Base-by-base conservation (phyloP, 2,113 vertebrate species). In the Cavia porcellus region DNA sequence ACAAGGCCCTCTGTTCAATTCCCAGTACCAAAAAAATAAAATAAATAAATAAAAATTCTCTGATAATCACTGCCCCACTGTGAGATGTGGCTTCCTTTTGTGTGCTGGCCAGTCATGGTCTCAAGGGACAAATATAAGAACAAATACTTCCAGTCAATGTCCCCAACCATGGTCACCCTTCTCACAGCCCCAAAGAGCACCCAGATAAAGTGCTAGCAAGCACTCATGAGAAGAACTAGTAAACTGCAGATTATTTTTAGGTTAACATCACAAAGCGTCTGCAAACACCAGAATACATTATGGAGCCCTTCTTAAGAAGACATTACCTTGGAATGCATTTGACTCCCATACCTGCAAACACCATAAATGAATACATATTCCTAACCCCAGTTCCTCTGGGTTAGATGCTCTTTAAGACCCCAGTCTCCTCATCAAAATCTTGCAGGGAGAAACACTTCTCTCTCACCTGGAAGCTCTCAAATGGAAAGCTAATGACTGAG, bases 41-140 rank as follows among this genome's bases (percentile, higher is more conserved):
- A 55, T 12, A 50, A 50, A 50, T 7, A 50, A 50, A 50, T 7
- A 50, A 50, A 50, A 50, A 50, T 38, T 50, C 7, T 55, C 20
- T 17, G 2, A 19, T 42, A 55, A 15, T 52, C 70, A 7, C 15
- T 12, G 0, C 4, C 19, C 25, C 11, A 19, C 3, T 12, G 0
- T 38, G 1, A 45, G 5, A 20, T 74, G 14, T 1, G 3, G 28
- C 19, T 83, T 7, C 81, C 70, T 55, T 85, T 35, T 14, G 3
- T 2, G 0, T 3, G 17, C 2, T 7, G 35, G 10, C n/a, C 3
- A 30, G 6, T 28, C 70, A 52, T 3, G 57, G 61, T 25, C n/a
- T n/a, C 42, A 2, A 2, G 45, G 70, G 35, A 45, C 32, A 94
- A 59, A 47, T 24, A 17, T 2, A 47, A 62, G 35, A 87, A 74